phyloP scores from a whole-genome alignment of 1,140 invertebrate genomes.

The Magallana gigas region DNA sequence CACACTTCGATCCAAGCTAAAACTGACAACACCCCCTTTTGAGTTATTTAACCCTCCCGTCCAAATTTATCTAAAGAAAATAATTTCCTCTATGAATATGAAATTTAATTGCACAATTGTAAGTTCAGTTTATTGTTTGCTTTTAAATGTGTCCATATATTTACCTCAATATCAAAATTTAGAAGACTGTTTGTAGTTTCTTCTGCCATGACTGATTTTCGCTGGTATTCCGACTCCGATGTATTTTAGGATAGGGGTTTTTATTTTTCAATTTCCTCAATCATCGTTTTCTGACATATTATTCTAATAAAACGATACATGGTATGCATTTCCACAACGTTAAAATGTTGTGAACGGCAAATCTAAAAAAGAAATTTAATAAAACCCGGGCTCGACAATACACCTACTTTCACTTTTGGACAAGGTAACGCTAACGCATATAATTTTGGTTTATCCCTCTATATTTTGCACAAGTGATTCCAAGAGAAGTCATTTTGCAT shows the following conservation, averaged over 20 bases:
- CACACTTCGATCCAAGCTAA: too few relatives aligned
- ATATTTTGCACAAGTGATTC: too few relatives aligned
- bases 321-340: too few relatives aligned
- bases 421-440: not conserved
- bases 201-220: not conserved
- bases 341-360: not conserved
- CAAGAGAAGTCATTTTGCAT: too few relatives aligned
- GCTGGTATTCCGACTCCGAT: not conserved
- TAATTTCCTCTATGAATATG: too few relatives aligned
- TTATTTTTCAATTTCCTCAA: not conserved
- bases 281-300: not conserved
- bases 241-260: not conserved
- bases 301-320: not conserved
- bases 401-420: not conserved
- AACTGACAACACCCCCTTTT: slow-evolving; percentile 13
- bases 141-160: too few relatives aligned
- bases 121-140: too few relatives aligned
- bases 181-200: not conserved
- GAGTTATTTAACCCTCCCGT: not conserved
- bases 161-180: slow-evolving; percentile 20
- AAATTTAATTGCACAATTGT: too few relatives aligned
- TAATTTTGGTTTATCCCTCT: not conserved
- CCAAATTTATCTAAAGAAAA: too few relatives aligned
- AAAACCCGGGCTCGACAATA: not conserved
- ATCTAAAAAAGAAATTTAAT: not conserved